phyloP scores from a whole-genome alignment of 2,113 vertebrate genomes.

The Dendrocopos noguchii region DNA sequence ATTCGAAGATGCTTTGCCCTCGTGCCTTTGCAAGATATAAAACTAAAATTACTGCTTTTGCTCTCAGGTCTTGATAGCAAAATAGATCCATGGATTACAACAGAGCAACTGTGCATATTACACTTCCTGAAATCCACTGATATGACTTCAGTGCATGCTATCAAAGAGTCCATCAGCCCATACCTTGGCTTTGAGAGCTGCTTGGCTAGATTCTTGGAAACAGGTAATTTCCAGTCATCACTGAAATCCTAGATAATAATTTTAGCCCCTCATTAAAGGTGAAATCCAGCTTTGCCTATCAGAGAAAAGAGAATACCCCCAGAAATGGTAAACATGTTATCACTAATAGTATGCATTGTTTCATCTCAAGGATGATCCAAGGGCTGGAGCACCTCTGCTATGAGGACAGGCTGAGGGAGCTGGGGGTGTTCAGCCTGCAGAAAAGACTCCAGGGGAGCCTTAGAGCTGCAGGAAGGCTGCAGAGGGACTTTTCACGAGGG shows the following conservation, averaged over 20 bases:
- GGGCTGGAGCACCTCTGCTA: too few species aligned
- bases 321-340: background rate
- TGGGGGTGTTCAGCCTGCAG: too few species aligned
- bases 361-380: background rate
- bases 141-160: background rate
- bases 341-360: background rate
- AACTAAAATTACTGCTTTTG: background rate
- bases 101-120: background rate
- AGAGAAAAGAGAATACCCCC: background rate
- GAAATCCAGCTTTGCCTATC: background rate
- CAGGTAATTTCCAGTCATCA: background rate
- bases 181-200: background rate
- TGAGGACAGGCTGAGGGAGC: too few species aligned
- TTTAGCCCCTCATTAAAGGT: background rate
- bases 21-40: background rate
- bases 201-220: background rate
- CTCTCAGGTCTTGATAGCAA: background rate
- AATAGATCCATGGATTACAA: background rate
- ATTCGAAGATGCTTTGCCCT: background rate
- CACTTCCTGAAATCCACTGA: background rate
- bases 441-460: too few species aligned
- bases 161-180: background rate
- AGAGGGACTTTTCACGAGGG: too few species aligned
- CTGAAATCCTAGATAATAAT: background rate
- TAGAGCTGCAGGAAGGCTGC: too few species aligned